A percentile compares a stretch with the other conserved stretches of the same genome.
Evolutionary conservation across 2,888 invertebrate genomes (phyloP).

Genomic region (Germaria angustata): DNA sequence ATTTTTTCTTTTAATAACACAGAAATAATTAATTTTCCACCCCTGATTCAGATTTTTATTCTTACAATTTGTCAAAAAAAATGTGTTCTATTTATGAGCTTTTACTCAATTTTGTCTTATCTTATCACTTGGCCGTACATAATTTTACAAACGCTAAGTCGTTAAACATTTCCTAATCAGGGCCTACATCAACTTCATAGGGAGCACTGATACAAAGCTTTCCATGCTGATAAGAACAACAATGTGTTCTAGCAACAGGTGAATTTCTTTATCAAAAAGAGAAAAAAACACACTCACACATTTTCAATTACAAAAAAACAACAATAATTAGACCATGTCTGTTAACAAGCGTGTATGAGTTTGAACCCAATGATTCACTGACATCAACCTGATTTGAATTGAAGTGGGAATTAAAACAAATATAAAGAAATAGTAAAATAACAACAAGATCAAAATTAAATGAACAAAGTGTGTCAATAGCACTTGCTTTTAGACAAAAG

Average conservation of each 20-base stretch:
- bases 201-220: constrained; percentile 20
- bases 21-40: too few species aligned
- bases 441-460: constrained; percentile 24
- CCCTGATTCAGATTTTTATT: too few species aligned
- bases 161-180: neutral
- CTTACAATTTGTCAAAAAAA: too few species aligned
- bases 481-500: constrained; percentile 29
- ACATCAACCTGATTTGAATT: constrained; percentile 1
- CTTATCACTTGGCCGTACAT: too few species aligned
- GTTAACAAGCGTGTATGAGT: constrained; percentile 9
- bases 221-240: constrained; percentile 33
- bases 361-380: constrained; percentile 53
- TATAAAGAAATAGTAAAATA: constrained; percentile 24
- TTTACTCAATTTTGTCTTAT: too few species aligned
- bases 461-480: constrained; percentile 55
- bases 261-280: constrained; percentile 27
- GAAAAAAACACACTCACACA: neutral
- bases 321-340: neutral
- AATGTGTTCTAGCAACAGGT: constrained; percentile 47
- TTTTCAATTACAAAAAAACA: constrained; percentile 13
- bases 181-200: constrained; percentile 6
- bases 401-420: constrained; percentile 3
- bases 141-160: too few species aligned
- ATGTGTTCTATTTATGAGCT: too few species aligned
- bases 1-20: too few species aligned